Percentiles rank a stretch among this genome's conserved stretches.
phyloP scores from a whole-genome alignment of 2,113 vertebrate genomes.

The Nibea albiflora region DNA sequence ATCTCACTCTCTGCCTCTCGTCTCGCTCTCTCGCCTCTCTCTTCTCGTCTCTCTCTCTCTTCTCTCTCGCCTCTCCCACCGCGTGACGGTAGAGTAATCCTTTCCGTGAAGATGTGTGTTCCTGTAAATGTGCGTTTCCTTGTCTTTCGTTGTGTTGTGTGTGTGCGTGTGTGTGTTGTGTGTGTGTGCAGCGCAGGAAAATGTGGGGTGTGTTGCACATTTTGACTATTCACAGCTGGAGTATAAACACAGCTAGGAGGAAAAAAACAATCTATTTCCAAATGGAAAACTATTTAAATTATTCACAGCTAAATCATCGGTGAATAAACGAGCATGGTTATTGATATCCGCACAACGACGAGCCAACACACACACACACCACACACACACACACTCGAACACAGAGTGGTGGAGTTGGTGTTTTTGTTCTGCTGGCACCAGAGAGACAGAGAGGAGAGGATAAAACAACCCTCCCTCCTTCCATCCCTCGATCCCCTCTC shows the following conservation, averaged over 20 bases:
- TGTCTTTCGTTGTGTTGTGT: slow-evolving; percentile 60
- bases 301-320: slow-evolving; percentile 81
- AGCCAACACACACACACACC: slow-evolving; percentile 47
- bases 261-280: slow-evolving; percentile 81
- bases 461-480: slow-evolving; percentile 78
- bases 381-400: slow-evolving; percentile 39
- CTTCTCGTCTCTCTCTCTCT: slow-evolving; percentile 37
- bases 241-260: slow-evolving; percentile 74
- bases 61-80: slow-evolving; percentile 26
- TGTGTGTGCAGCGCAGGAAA: neutral
- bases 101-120: slow-evolving; percentile 76
- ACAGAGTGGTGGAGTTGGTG: slow-evolving; percentile 76
- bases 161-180: slow-evolving; percentile 25
- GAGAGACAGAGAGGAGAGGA: slow-evolving; percentile 81
- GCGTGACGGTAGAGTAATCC: slow-evolving; percentile 80
- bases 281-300: slow-evolving; percentile 82
- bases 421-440: slow-evolving; percentile 81
- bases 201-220: slow-evolving; percentile 38
- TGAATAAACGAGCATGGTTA: slow-evolving; percentile 80
- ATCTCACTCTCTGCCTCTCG: slow-evolving; percentile 32
- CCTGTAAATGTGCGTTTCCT: slow-evolving; percentile 71
- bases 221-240: slow-evolving; percentile 69
- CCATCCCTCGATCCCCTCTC: slow-evolving; percentile 71
- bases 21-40: slow-evolving; percentile 41
- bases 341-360: slow-evolving; percentile 75